Evolutionary conservation across 1,140 invertebrate species (phyloP).

Genomic region (Drosophila bipectinata): DNA sequence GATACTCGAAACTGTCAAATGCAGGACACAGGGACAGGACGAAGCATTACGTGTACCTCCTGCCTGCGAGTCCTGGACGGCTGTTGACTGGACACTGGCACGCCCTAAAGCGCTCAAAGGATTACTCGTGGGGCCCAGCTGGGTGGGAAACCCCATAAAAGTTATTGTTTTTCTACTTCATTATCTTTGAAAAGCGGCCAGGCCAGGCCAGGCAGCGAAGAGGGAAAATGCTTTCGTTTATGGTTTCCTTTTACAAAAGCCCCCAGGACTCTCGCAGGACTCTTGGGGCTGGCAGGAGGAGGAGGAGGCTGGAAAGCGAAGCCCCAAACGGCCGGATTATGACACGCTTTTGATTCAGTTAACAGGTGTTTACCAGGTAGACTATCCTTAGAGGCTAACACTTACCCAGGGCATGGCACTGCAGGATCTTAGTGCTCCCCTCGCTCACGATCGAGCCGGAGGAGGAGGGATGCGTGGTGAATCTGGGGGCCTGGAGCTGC

Average conservation of each 20-base stretch:
- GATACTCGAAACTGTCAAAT: conserved; percentile 76
- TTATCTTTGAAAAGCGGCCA: conserved; percentile 74
- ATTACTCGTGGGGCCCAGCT: conserved; percentile 47
- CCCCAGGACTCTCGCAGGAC: neutral
- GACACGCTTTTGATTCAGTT: conserved; percentile 10
- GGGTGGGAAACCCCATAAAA: conserved; percentile 77
- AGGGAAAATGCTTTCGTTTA: conserved; percentile 69
- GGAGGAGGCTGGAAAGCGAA: conserved; percentile 23
- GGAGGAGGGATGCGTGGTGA: conserved; percentile 92
- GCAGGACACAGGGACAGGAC: conserved; percentile 29
- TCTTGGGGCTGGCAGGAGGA: no score
- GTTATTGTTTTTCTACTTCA: conserved; percentile 83
- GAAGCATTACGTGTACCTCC: conserved; percentile 26
- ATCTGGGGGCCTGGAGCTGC: conserved; percentile 90
- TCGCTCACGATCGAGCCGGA: conserved; percentile 93
- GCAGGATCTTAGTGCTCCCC: conserved; percentile 94
- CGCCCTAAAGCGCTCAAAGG: conserved; percentile 76
- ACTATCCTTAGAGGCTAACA: conserved; percentile 46
- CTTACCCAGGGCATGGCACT: conserved; percentile 94
- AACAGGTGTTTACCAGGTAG: neutral
- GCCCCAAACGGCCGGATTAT: conserved; percentile 9
- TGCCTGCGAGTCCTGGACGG: conserved; percentile 10
- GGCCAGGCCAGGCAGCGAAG: conserved; percentile 4
- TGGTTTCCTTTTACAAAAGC: conserved; percentile 73
- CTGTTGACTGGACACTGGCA: conserved; percentile 36